Conservation (phyloP, 2,113 vertebrate genomes). For the Rhadina sibilatrix region DNA sequence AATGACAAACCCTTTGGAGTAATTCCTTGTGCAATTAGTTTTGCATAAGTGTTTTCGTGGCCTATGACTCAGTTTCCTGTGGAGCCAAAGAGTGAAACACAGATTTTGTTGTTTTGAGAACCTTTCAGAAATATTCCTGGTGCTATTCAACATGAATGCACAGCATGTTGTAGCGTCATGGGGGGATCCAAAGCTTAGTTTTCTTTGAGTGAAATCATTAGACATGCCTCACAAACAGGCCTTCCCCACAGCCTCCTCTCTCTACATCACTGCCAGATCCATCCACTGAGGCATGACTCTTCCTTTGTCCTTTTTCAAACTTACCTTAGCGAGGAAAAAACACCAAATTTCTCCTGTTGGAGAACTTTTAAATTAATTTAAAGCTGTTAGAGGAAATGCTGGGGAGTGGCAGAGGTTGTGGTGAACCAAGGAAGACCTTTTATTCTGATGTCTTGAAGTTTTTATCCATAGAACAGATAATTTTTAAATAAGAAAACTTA, state of each 20-base stretch:
- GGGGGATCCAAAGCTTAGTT: not conserved
- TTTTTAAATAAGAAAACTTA: not conserved
- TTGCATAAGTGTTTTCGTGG: not conserved
- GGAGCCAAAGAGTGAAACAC: not conserved
- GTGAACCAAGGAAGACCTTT: not conserved
- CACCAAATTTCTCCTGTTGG: not conserved
- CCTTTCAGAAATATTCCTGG: not conserved
- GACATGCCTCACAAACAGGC: not conserved
- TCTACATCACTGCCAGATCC: not conserved
- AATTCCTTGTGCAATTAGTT: not conserved
- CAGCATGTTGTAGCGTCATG: not conserved
- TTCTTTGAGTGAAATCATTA: not conserved
- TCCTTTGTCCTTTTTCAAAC: not conserved
- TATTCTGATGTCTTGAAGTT: not conserved
- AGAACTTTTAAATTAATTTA: not conserved
- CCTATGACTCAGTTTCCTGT: not conserved
- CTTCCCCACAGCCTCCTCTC: not conserved
- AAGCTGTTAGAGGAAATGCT: not conserved
- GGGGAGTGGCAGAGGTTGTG: not conserved
- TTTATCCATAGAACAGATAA: not conserved
- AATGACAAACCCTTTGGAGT: not conserved
- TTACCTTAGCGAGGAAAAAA: not conserved
- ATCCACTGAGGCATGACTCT: not conserved
- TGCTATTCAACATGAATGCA: not conserved
- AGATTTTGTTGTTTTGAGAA: constrained; percentile 17